Base-by-base conservation (phyloP, 2,797 vertebrate genomes). In the Chrosomus eos region DNA sequence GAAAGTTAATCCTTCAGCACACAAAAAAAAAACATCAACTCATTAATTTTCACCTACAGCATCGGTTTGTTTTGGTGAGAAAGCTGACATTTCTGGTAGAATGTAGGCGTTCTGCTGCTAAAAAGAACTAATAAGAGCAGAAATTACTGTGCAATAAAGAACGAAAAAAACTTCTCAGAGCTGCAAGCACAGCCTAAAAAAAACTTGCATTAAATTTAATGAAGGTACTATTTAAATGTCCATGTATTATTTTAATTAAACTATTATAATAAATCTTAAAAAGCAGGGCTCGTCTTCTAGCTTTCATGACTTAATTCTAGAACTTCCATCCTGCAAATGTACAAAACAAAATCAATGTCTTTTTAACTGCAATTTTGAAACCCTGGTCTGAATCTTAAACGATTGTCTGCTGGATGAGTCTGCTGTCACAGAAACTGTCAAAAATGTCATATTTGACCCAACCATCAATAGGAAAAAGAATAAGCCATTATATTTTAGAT, bases 211-310 rank as follows among this genome's bases (percentile, higher is more conserved):
- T 78, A 62, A 43, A 43, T 43, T 78, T 62, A 78, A 78, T 78
- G 75, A 78, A 62, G 58, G 75, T 62, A 78, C 55, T 43, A 62
- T 62, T 58, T 23, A 58, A 76, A 76, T 2, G 33, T 18, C 33
- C 74, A 76, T 58, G 53, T 76, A 58, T 58, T 58, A 76, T 58
- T 76, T 58, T 58, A 76, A 26, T 58, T 76, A 23, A 76, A 58
- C 7, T 8, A 18, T 36, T 38, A 38, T 38, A 76, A 76, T 38
- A 26, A 38, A 58, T 76, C 31, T 58, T 38, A 33, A 76, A 58
- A 76, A 38, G 74, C 33, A 76, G 51, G 31, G 21, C 51, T 76
- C 8, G 4, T 76, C 31, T 36, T 76, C 73, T 76, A 76, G 51
- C 33, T 38, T 76, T 16, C 23, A 58, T 26, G 4, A n/a, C 31